These are phyloP conservation scores for Chrysemys picta DNA, from an alignment of 2,113 vertebrate species.

Conservation along the genomic window DNA sequence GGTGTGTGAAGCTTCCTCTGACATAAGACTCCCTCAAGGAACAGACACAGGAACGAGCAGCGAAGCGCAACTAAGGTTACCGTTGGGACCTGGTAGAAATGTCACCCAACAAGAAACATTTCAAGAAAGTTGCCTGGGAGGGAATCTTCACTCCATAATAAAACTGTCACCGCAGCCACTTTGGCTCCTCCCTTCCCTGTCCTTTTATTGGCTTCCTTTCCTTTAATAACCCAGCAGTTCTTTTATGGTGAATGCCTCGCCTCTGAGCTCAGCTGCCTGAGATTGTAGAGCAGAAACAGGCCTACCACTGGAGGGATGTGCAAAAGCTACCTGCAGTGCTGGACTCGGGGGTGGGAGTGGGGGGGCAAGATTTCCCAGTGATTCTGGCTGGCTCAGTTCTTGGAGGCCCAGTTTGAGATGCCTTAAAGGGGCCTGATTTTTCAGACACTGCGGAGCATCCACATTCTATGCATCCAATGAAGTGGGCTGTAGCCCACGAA, in stretches of 20 bases:
- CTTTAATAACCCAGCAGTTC: constrained; percentile 20
- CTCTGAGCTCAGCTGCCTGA: constrained; percentile 20
- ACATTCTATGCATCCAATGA: no score
- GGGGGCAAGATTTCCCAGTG: not conserved
- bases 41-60: not conserved
- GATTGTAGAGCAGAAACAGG: not conserved
- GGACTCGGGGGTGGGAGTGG: not conserved
- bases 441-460: not conserved
- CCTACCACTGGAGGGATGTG: not conserved
- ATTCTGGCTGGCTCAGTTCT: not conserved
- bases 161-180: constrained; percentile 50
- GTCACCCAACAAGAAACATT: constrained; percentile 33
- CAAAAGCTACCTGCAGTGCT: not conserved
- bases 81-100: constrained; percentile 44
- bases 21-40: not conserved
- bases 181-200: constrained; percentile 15
- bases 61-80: constrained; percentile 11
- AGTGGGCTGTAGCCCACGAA: no score
- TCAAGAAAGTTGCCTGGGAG: constrained; percentile 51
- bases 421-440: not conserved
- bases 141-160: constrained; percentile 41
- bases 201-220: constrained; percentile 42
- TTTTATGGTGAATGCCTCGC: constrained; percentile 30
- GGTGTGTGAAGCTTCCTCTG: not conserved
- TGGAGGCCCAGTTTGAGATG: not conserved